These are phyloP conservation scores for Anguilla japonica DNA, from an alignment of 2,113 vertebrate genomes.

Conservation along the genomic window DNA sequence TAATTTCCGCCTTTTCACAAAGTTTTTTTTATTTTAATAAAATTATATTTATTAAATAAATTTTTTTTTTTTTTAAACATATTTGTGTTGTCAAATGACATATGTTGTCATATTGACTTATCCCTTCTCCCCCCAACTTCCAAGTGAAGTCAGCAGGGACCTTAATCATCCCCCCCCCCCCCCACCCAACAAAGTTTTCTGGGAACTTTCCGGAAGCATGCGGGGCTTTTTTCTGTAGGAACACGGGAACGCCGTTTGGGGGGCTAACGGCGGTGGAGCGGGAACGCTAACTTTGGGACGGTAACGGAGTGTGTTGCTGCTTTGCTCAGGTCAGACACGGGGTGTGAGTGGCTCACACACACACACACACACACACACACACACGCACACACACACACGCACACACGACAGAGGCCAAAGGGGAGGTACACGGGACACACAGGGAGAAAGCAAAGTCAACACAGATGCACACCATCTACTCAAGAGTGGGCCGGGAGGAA, in stretches of 20 bases:
- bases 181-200: no score
- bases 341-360: slow-evolving; percentile 83
- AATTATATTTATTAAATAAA: no score
- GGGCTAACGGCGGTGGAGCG: no score
- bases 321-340: slow-evolving; percentile 88
- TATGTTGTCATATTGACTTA: background rate
- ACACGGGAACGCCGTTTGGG: no score
- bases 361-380: no score
- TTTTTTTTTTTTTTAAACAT: no score
- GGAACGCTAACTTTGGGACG: no score
- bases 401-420: slow-evolving; percentile 80
- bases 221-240: no score
- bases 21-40: no score
- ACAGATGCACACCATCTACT: slow-evolving; percentile 84
- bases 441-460: slow-evolving; percentile 78
- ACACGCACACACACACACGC: background rate
- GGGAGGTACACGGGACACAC: slow-evolving; percentile 85
- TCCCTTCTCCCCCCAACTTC: background rate
- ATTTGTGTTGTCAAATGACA: background rate
- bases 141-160: background rate
- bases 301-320: slow-evolving; percentile 72
- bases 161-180: background rate
- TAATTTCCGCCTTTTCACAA: no score
- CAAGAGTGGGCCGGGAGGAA: slow-evolving; percentile 80
- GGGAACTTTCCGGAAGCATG: no score